Evolutionary conservation across 1,140 invertebrate species (phyloP), one percentile per base, ranked within the genome.

Genomic region (Plodia interpunctella): DNA sequence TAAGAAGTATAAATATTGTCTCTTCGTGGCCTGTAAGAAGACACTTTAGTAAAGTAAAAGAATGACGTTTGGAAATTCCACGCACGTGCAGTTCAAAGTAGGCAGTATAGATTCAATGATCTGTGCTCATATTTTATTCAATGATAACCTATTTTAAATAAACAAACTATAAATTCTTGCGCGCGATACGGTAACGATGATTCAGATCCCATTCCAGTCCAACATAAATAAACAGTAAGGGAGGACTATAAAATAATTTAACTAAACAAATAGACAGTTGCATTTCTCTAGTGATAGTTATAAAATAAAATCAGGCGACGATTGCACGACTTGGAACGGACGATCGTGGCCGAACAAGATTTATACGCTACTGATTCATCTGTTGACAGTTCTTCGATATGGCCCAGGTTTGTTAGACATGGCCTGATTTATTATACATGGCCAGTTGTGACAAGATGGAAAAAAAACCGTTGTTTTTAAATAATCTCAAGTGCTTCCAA

Each of bases 281-380:
- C 57, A 65, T 65, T 72, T 74, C 68, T 71, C 64, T 62, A 71
- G 66, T 70, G 68, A 68, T 76, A 66, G 68, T 70, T 75, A 75
- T 76, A 72, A 74, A 72, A 78, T 76, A 70, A 78, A 74, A 79
- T 70, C 68, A 67, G 64, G 59, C 60, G 63, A 57, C 68, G 66
- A 71, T 72, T 66, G 74, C 67, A 59, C 51, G 51, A 53, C 5
- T 25, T 25, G 65, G 66, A 62, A 44, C 56, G 71, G 65, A 70
- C 72, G 71, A 67, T 66, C 52, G 63, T 75, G 82, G 70, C 64
- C 60, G 62, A 57, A 58, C 56, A 66, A 72, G 75, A 87, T 87
- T 87, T 87, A 87, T 85, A 62, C 51, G 59, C 72, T 71, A 74
- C 70, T 87, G 81, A 87, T 87, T 85, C 80, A 86, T 61, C 57